phyloP scores from a whole-genome alignment of 2,113 vertebrate genomes.

The Ceyx melanurus region DNA sequence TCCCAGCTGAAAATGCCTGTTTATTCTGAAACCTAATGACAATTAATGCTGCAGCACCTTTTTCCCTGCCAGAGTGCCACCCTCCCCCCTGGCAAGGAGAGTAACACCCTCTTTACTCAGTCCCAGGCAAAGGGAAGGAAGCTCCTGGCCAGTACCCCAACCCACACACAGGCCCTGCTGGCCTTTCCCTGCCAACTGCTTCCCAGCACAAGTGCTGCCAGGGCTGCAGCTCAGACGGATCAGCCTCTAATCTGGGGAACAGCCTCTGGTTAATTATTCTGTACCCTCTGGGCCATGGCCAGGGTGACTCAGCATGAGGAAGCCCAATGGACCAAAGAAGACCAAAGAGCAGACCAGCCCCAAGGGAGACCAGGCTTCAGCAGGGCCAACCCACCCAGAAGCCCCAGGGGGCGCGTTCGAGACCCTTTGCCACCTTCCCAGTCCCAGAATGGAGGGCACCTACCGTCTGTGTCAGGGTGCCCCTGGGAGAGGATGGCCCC shows the following conservation, averaged over 20 bases:
- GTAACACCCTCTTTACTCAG: not conserved
- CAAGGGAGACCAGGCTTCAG: accelerated
- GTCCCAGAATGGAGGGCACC: not conserved
- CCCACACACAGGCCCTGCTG: not conserved
- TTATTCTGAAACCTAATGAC: not conserved
- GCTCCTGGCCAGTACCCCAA: not conserved
- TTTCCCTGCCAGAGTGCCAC: not conserved
- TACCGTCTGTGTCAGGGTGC: not conserved
- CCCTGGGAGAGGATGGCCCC: not conserved
- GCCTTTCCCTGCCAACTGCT: not conserved
- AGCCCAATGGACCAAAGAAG: not conserved
- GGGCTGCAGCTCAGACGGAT: constrained; percentile 27
- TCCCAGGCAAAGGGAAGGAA: not conserved
- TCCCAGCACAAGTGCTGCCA: constrained; percentile 14
- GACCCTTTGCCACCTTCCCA: not conserved
- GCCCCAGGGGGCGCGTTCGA: not conserved
- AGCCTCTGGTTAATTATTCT: constrained; percentile 17
- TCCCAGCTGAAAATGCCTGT: not conserved
- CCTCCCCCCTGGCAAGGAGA: not conserved
- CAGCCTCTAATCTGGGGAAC: constrained; percentile 43
- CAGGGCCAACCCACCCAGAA: not conserved
- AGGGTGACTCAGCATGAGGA: constrained; percentile 55
- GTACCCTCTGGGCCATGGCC: constrained; percentile 35
- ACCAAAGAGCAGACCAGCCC: not conserved
- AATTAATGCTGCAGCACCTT: not conserved